Evolutionary conservation across 2,888 invertebrate genomes (phyloP), one percentile per base, ranked within the genome.

Genomic region (Tetheella fluctuosa): DNA sequence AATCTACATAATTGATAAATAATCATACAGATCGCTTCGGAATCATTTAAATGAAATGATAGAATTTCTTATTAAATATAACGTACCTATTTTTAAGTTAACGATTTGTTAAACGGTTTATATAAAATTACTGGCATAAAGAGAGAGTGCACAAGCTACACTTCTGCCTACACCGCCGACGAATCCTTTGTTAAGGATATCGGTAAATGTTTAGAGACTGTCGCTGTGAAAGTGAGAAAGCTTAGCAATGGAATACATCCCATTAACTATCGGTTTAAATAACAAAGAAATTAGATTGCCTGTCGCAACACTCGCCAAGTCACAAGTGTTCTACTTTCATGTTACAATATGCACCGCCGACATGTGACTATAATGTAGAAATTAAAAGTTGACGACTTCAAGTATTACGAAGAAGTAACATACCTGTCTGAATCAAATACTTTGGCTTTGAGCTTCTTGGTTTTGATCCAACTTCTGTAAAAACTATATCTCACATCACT

Each of bases 341-440:
- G 48, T 48, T 48, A 39, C 39, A 39, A 39, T 39, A 48, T 20
- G 10, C 10, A 15, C n/a, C n/a, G n/a, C n/a, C 42, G 42, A 0
- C 17, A n/a, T n/a, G 8, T 15, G 15, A 1, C 12, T 34, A n/a
- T 20, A 20, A 48, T 20, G 17, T 48, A 20, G 48, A 20, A 8
- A 30, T 34, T 12, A 57, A 52, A 57, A 52, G 48, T 20, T 48
- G 4, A 17, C 17, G 8, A 20, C 20, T 2, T 48, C 10, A 20
- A n/a, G 10, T 2, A 48, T 20, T 20, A 48, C 2, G 48, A 48
- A 48, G 10, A 20, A 57, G 15, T 55, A 25, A 73, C 86, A 84
- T 68, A 90, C 90, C 88, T 89, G 73, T 90, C 85, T 55, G 68
- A 67, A 62, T 82, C 80, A 37, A 86, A 80, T 58, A 85, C 62